Conservation (phyloP, 1,140 invertebrate species). For the Bombus fervidus region DNA sequence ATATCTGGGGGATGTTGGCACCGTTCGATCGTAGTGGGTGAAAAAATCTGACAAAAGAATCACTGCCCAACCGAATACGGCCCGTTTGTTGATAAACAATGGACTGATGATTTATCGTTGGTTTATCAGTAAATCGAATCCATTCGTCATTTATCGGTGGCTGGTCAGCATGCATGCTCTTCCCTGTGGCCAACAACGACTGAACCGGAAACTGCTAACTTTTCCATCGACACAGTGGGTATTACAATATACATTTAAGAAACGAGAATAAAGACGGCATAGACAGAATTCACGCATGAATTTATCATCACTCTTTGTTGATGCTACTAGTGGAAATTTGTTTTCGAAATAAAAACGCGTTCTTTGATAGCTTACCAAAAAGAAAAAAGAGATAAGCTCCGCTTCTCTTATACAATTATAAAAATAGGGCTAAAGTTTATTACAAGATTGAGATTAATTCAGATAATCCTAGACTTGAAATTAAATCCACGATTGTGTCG, state of each 20-base stretch:
- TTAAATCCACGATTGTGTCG: background rate
- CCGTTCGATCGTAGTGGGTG: slow-evolving; percentile 21
- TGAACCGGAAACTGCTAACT: slow-evolving; percentile 29
- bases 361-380: background rate
- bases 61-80: slow-evolving; percentile 42
- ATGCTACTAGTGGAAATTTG: background rate
- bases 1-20: slow-evolving; percentile 29
- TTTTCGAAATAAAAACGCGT: background rate
- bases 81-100: slow-evolving; percentile 60
- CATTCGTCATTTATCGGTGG: slow-evolving; percentile 55
- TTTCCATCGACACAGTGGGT: background rate
- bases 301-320: background rate
- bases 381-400: background rate
- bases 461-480: background rate
- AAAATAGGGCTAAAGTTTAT: background rate
- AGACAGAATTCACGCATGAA: background rate
- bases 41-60: slow-evolving; percentile 57
- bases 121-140: slow-evolving; percentile 61
- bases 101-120: slow-evolving; percentile 50
- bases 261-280: background rate
- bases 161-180: background rate
- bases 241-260: slow-evolving; percentile 17
- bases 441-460: background rate
- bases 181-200: background rate
- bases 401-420: background rate